Base-by-base conservation (phyloP, 2,113 vertebrate genomes). In the Ceratotherium simum region DNA sequence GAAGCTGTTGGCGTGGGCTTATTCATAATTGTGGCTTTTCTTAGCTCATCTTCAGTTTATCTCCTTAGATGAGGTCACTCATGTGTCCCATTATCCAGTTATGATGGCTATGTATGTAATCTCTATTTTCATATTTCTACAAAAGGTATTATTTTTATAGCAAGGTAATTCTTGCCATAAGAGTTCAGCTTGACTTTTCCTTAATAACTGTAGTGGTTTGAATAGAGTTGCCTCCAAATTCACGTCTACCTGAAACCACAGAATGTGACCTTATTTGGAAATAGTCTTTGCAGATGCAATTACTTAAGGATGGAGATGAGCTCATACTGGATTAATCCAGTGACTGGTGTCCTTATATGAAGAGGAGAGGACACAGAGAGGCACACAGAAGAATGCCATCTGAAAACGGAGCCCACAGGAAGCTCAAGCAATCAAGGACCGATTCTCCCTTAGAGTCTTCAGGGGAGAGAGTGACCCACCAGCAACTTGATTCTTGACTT, bases 241-340 rank as follows among this genome's bases (percentile, higher is more conserved):
- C 64, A 20, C 8, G 13, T 89, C 48, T 42, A 23, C 69, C 36
- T 69, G 29, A 78, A 83, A 58, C 27, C 94, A 78, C 46, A 95
- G 65, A 70, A 56, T 82, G 67, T 56, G 69, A 29, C 73, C 46
- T 54, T 93, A 54, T n/a, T 92, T 94, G 85, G 78, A 86, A 97
- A 58, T 39, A 58, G 54, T 42, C 67, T 93, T 78, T 60, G 21
- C 46, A 80, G 48, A 17, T 79, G 23, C n/a, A 73, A 31, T 29
- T 84, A 27, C 46, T 91, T 78, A 87, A 94, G 36, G 39, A 73
- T 80, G 51, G 70, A 91, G 81, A 62, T 80, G 65, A 84, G 39
- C 16, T 84, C 31, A 75, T 36, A 46, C 5, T 58, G 48, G 81
- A 72, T 93, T 72, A 89, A 42, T 29, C 54, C 21, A 29, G 36